Conservation (phyloP, 37 sponge, comb jelly and placozoan species). For the Amphimedon queenslandica region DNA sequence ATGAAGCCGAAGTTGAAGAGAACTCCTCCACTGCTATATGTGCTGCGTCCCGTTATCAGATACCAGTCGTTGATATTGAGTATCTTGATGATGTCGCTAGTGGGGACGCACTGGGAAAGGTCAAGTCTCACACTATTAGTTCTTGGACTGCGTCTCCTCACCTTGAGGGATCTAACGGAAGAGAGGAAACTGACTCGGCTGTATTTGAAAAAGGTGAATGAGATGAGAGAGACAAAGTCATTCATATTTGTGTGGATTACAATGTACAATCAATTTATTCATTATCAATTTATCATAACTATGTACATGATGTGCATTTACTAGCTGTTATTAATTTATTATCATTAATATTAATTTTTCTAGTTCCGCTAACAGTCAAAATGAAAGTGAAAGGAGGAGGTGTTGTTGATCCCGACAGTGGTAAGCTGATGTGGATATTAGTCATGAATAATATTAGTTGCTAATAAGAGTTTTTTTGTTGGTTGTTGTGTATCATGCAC, state of each 20-base stretch:
- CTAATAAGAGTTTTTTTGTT: neutral
- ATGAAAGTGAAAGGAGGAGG: conserved; percentile 85
- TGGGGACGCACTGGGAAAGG: conserved; percentile 60
- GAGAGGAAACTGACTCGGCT: neutral
- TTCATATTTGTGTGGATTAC: too few species aligned
- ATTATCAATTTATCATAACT: too few species aligned
- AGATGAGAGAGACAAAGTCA: too few species aligned
- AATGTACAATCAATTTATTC: too few species aligned
- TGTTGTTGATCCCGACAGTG: conserved; percentile 89
- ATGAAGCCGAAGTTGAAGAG: conserved; percentile 26
- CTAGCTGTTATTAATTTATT: too few species aligned
- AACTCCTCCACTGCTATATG: conserved; percentile 69
- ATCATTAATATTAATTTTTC: too few species aligned
- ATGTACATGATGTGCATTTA: too few species aligned
- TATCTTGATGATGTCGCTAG: conserved; percentile 56
- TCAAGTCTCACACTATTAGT: conserved; percentile 64
- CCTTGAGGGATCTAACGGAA: conserved; percentile 4
- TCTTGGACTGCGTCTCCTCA: conserved; percentile 71
- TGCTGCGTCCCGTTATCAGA: conserved; percentile 52
- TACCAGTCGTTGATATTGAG: conserved; percentile 72
- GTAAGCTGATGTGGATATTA: too few species aligned
- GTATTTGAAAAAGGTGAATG: neutral
- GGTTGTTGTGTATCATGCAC: neutral
- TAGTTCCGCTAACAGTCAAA: conserved; percentile 58
- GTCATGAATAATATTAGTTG: too few species aligned